Evolutionary conservation across 2,113 vertebrate genomes (phyloP).

Genomic region (Phycodurus eques): DNA sequence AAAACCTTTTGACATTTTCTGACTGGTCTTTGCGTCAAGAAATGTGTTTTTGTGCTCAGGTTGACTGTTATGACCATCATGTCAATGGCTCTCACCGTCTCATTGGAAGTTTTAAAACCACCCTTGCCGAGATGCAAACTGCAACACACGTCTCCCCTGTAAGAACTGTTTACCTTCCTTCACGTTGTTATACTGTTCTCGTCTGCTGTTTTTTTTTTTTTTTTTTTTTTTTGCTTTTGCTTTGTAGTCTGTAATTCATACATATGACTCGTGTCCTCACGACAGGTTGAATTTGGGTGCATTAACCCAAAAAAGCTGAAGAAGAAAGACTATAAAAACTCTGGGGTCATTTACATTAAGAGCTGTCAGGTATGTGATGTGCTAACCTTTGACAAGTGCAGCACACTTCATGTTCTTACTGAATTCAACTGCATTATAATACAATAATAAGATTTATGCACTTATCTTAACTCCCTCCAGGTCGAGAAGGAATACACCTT

Average conservation of each 20-base stretch:
- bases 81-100: slow-evolving; percentile 85
- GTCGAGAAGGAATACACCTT: slow-evolving; percentile 86
- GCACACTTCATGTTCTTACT: not conserved
- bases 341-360: slow-evolving; percentile 86
- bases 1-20: not conserved
- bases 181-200: not conserved
- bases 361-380: slow-evolving; percentile 80
- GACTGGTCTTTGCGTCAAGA: not conserved
- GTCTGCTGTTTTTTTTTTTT: too few species aligned
- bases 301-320: slow-evolving; percentile 87
- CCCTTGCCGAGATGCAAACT: slow-evolving; percentile 80
- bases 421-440: not conserved
- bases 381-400: not conserved
- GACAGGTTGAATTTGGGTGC: slow-evolving; percentile 86
- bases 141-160: slow-evolving; percentile 80
- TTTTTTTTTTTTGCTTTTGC: too few species aligned
- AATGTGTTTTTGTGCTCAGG: slow-evolving; percentile 66
- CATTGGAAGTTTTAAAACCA: slow-evolving; percentile 86
- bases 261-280: not conserved
- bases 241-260: not conserved
- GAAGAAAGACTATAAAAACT: slow-evolving; percentile 91
- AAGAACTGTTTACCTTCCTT: slow-evolving; percentile 44
- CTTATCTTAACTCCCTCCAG: slow-evolving; percentile 55
- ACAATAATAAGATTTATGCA: not conserved
- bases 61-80: slow-evolving; percentile 89